phyloP scores from a whole-genome alignment of 2,888 invertebrate genomes.

The Hemistola chrysoprasaria region DNA sequence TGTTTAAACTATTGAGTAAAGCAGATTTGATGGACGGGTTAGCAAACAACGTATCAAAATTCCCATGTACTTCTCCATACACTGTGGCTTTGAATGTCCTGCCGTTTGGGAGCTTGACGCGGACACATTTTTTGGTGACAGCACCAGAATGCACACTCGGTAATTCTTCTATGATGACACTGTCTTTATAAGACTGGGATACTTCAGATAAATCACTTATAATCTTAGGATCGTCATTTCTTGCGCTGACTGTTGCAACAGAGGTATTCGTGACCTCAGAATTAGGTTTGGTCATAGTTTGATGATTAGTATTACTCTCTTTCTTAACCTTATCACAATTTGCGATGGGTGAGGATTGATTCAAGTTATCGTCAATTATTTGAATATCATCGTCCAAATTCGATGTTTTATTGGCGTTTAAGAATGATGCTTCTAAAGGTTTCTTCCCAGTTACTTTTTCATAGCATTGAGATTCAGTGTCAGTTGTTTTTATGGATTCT shows the following conservation, averaged over 20 bases:
- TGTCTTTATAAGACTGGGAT: slow-evolving; percentile 35
- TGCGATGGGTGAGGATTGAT: not conserved
- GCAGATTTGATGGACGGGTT: slow-evolving; percentile 50
- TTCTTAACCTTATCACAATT: not conserved
- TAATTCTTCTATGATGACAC: slow-evolving; percentile 48
- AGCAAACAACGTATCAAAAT: slow-evolving; percentile 51
- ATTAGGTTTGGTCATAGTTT: too few relatives aligned
- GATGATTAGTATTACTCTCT: too few relatives aligned
- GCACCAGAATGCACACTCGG: slow-evolving; percentile 38
- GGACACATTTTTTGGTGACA: slow-evolving; percentile 49
- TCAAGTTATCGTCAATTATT: slow-evolving; percentile 12
- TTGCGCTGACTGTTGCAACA: too few relatives aligned
- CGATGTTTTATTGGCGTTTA: slow-evolving; percentile 14
- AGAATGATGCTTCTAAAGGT: not conserved
- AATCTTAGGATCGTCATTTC: too few relatives aligned
- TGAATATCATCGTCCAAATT: slow-evolving; percentile 26
- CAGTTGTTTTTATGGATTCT: too few relatives aligned
- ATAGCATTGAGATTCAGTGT: too few relatives aligned
- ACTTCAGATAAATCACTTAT: slow-evolving; percentile 11
- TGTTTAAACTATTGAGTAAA: slow-evolving; percentile 38
- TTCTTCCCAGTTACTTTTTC: too few relatives aligned
- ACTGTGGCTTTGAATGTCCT: slow-evolving; percentile 60
- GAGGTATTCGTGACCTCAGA: too few relatives aligned
- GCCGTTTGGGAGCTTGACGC: slow-evolving; percentile 57
- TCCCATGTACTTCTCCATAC: slow-evolving; percentile 45